Percentiles rank a stretch among this genome's conserved stretches.
Evolutionary conservation across 2,888 invertebrate genomes (phyloP).

Genomic region (Folsomia candida): DNA sequence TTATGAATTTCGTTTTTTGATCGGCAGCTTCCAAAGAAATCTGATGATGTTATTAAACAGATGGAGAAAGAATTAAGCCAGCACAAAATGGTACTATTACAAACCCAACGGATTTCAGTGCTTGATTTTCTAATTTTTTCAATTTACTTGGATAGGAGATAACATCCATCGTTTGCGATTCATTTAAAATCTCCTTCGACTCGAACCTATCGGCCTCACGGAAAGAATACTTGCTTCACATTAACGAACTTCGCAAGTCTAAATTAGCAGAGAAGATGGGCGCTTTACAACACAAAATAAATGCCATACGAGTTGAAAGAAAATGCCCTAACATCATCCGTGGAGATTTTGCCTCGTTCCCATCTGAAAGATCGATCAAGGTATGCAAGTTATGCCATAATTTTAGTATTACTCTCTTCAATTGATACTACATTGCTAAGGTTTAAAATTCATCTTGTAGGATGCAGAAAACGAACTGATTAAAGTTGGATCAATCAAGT

Average conservation of each 20-base stretch:
- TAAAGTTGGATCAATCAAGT: slow-evolving; percentile 45
- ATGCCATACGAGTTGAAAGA: slow-evolving; percentile 31
- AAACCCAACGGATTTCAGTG: too few relatives aligned
- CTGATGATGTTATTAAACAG: slow-evolving; percentile 37
- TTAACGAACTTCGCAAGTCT: slow-evolving; percentile 39
- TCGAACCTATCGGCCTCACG: slow-evolving; percentile 33
- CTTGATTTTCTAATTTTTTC: too few relatives aligned
- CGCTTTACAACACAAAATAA: slow-evolving; percentile 44
- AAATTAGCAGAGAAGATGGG: slow-evolving; percentile 46
- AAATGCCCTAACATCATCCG: slow-evolving; percentile 35
- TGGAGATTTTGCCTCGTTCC: slow-evolving; percentile 47
- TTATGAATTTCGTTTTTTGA: background rate
- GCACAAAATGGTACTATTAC: slow-evolving; percentile 38
- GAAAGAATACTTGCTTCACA: slow-evolving; percentile 41
- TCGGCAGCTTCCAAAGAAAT: slow-evolving; percentile 34
- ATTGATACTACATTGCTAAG: background rate
- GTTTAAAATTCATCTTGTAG: too few relatives aligned
- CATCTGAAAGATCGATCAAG: slow-evolving; percentile 23
- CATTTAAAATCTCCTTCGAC: slow-evolving; percentile 39
- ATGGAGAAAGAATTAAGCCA: slow-evolving; percentile 42
- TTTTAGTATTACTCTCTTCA: background rate
- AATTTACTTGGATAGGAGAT: too few relatives aligned
- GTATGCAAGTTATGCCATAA: background rate
- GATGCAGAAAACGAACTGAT: slow-evolving; percentile 34
- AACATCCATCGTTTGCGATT: slow-evolving; percentile 43